Evolutionary conservation across 2,113 vertebrate genomes (phyloP), one percentile per base, ranked within the genome.

Genomic region (Dromaius novaehollandiae): DNA sequence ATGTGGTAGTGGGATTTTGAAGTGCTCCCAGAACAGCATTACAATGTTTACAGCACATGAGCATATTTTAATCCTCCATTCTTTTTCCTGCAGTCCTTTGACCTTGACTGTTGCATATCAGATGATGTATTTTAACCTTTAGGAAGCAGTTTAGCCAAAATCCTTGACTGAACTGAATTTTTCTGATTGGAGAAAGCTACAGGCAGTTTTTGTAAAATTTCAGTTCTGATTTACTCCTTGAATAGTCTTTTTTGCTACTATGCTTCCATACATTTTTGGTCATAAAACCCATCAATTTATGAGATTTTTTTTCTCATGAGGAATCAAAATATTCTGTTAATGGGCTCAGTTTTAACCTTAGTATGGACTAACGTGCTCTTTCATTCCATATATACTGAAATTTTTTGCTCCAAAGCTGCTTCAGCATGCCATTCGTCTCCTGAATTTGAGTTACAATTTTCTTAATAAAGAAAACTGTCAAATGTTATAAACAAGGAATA

Each of bases 401-500:
- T 44, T 73, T 88, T 77, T 84, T 88, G 50, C 28, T 95, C 60
- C 83, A 81, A 55, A 87, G 77, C 82, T 88, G 48, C 80, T 95
- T 93, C 3, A 5, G 63, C 42, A 34, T 86, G 82, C 40, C 51
- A 42, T 85, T 92, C 63, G 89, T 66, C 60, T 81, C 58, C 85
- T 51, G 30, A 91, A 84, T 96, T 94, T 79, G 55, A 85, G 81
- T 71, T 82, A 75, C 26, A 79, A 63, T 87, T 93, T 96, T 96
- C 61, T 64, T 94, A 91, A 86, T 89, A 93, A 90, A 88, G 75
- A 91, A 94, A 92, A 78, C 76, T 92, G 77, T 82, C 83, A 92
- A 95, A 86, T 1, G 8, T 94, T 93, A 89, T 82, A 94, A 95
- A 94, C 90, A 95, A 68, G 69, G 64, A 92, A 14, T 69, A 84